Evolutionary conservation across 2,797 vertebrate genomes (phyloP).

Genomic region (Anniella stebbinsi): DNA sequence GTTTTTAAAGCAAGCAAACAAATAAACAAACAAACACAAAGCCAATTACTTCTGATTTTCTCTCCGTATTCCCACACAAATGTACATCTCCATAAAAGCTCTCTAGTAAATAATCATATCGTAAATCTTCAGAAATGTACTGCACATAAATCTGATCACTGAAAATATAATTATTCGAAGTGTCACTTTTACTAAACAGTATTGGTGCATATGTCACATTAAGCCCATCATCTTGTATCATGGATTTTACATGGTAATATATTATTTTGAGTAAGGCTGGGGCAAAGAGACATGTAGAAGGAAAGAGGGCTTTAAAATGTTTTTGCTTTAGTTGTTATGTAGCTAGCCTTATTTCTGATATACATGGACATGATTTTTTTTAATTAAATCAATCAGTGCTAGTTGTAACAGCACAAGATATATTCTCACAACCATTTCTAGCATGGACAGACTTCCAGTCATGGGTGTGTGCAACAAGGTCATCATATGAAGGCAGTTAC

Average conservation of each 20-base stretch:
- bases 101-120: background rate
- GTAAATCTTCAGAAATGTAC: background rate
- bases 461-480: background rate
- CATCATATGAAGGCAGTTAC: background rate
- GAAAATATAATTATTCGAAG: background rate
- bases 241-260: background rate
- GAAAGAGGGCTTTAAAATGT: background rate
- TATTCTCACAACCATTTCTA: background rate
- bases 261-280: conserved; percentile 8
- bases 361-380: background rate
- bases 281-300: background rate
- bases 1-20: conserved; percentile 40
- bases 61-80: conserved; percentile 38
- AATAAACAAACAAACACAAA: conserved; percentile 55
- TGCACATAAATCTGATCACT: background rate
- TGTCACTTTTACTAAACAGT: background rate
- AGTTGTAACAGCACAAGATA: background rate
- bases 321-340: background rate
- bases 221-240: background rate
- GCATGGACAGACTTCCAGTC: background rate
- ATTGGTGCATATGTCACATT: rapidly evolving
- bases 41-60: conserved; percentile 65
- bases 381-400: background rate
- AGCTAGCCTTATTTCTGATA: background rate
- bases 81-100: conserved; percentile 21